A percentile compares a stretch with the other conserved stretches of the same genome.
These are phyloP conservation scores for Drosophila mimetica DNA, from an alignment of 2,888 invertebrate genomes.

Conservation along the genomic window DNA sequence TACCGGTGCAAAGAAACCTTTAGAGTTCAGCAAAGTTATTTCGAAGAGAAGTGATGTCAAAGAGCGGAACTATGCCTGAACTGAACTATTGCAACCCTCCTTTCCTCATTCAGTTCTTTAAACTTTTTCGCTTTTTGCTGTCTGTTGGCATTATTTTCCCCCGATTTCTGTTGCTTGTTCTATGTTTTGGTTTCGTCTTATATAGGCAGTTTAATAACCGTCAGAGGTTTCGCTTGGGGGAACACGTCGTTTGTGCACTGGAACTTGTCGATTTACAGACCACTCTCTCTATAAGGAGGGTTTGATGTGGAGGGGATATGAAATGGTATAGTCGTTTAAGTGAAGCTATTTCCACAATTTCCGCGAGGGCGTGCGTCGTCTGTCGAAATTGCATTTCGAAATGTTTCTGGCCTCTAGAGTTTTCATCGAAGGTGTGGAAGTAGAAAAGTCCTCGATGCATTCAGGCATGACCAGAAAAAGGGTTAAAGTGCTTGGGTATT, in stretches of 20 bases:
- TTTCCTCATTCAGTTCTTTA: constrained; percentile 21
- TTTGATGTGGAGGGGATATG: constrained; percentile 3
- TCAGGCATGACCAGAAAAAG: constrained; percentile 43
- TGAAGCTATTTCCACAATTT: constrained; percentile 48
- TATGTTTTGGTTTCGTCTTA: constrained; percentile 27
- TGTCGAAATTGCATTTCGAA: constrained; percentile 47
- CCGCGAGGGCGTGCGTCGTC: constrained; percentile 44
- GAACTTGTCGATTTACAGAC: constrained; percentile 33
- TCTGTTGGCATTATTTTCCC: constrained; percentile 43
- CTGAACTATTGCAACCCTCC: constrained; percentile 31
- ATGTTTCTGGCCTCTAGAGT: constrained; percentile 19
- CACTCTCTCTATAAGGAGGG: constrained; percentile 7
- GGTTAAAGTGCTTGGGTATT: constrained; percentile 47
- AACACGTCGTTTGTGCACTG: constrained; percentile 53
- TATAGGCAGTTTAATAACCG: constrained; percentile 75
- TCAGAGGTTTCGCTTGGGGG: constrained; percentile 75
- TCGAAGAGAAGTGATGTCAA: constrained; percentile 42
- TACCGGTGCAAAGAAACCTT: constrained; percentile 17
- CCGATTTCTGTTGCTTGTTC: constrained; percentile 16
- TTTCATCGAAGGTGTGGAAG: constrained; percentile 12
- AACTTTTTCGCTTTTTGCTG: constrained; percentile 47
- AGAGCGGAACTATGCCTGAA: constrained; percentile 78
- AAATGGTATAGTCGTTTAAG: constrained; percentile 26
- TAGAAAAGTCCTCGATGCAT: constrained; percentile 40
- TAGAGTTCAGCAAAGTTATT: constrained; percentile 57